A percentile compares a stretch with the other conserved stretches of the same genome.
phyloP scores from a whole-genome alignment of 2,113 vertebrate genomes.

The Piprites chloris region DNA sequence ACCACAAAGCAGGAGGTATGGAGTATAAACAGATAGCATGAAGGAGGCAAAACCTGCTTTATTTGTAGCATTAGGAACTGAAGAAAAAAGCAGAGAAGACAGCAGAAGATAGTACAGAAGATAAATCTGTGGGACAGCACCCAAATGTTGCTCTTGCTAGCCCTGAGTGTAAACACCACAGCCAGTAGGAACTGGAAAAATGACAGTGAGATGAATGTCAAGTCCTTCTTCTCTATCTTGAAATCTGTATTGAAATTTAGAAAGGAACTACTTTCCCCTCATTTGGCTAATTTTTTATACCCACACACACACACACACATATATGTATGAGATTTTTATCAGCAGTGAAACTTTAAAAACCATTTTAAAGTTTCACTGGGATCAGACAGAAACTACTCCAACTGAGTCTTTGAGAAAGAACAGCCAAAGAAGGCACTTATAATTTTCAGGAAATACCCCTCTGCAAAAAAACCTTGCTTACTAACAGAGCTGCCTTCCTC shows the following conservation, averaged over 20 bases:
- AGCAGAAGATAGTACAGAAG: neutral
- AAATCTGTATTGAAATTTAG: neutral
- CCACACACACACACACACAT: too few species aligned
- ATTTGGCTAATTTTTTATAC: neutral
- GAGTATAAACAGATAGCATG: neutral
- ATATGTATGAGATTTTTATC: neutral
- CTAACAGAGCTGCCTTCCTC: neutral
- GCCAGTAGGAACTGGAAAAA: neutral
- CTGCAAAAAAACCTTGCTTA: neutral
- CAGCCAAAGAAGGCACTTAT: neutral
- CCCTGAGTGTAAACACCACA: neutral
- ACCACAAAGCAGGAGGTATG: neutral
- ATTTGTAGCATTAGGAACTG: neutral
- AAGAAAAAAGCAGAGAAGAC: neutral
- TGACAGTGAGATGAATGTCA: neutral
- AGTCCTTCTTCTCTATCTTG: neutral
- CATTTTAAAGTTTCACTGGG: neutral
- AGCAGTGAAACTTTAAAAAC: neutral
- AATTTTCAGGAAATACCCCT: neutral
- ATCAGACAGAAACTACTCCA: neutral
- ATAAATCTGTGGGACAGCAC: neutral
- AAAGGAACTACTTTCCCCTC: neutral
- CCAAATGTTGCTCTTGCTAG: neutral
- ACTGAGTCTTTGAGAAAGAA: neutral
- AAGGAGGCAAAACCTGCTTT: neutral